Base-by-base conservation (phyloP, 2,113 vertebrate genomes). In the Picathartes gymnocephalus region DNA sequence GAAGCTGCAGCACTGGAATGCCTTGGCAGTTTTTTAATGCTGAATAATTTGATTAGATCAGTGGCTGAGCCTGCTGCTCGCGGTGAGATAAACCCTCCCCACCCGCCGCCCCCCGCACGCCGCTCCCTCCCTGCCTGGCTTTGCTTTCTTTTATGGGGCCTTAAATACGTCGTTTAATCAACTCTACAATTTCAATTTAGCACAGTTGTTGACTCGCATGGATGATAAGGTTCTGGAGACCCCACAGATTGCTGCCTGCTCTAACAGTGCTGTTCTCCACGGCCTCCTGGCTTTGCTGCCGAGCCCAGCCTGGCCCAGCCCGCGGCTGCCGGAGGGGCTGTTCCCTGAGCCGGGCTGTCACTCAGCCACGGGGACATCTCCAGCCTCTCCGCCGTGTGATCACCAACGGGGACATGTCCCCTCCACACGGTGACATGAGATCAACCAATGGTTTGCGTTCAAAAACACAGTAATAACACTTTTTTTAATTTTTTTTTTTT, bases 21-120 rank as follows among this genome's bases (percentile, higher is more conserved):
- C 96, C 97, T 97, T 95, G 97, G 98, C 97, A 97, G 97, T 97
- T 98, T 97, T 98, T 98, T 97, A 97, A 98, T 98, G 97, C 97
- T 98, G 97, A 98, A 98, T 98, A 98, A 98, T 98, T 98, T 98
- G 98, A 98, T 98, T 97, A 98, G 97, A 98, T 98, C 97, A 97
- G 97, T 97, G 97, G 84, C 97, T 98, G 97, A 97, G 97, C 97
- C 98, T 97, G 96, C 98, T 98, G 98, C 97, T 97, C 66, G 79
- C 68, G 96, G 97, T 90, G 97, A 97, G 97, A 98, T 98, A 98
- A 98, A 97, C 96, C 97, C 96, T 96, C 95, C 97, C 97, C 57
- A 53, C 61, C 95, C 66, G 35, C 62, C 10, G 79, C 81, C 86
- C 82, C 76, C 91, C 54, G 58, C 53, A 13, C 6, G 20, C 78